Conservation (phyloP, 53 echinoderm and acorn worm genomes). For the Mesocentrotus franciscanus region DNA sequence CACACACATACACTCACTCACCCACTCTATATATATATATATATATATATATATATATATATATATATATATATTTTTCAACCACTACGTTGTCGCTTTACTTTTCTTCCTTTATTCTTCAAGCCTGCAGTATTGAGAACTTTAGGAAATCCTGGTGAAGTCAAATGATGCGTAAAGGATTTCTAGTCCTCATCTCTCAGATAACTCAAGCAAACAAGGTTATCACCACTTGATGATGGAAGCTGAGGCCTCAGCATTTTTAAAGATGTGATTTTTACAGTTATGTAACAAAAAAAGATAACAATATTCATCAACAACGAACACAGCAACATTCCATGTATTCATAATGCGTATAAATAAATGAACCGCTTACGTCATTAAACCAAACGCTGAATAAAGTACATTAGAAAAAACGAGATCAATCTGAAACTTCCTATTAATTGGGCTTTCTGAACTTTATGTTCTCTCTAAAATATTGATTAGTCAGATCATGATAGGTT, state of each 20-base stretch:
- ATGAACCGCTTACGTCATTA: neutral
- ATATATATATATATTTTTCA: too few species aligned
- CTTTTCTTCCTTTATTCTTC: neutral
- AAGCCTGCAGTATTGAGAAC: neutral
- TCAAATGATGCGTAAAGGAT: neutral
- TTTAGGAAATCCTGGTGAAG: neutral
- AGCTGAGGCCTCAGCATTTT: neutral
- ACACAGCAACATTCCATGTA: neutral
- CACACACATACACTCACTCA: too few species aligned
- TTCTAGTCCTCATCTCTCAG: neutral
- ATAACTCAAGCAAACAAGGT: constrained; percentile 15
- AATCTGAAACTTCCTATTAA: neutral
- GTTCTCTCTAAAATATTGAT: neutral
- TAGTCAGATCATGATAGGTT: neutral
- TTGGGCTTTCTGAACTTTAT: neutral
- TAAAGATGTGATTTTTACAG: neutral
- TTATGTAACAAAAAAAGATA: neutral
- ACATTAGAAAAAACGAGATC: neutral
- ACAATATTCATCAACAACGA: neutral
- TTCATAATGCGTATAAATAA: neutral
- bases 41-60: neutral
- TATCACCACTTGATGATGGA: constrained; percentile 42
- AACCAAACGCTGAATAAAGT: neutral
- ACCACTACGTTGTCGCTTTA: neutral
- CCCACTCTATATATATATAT: neutral